phyloP scores from a whole-genome alignment of 2,113 vertebrate species.

The Uropsilus gracilis region DNA sequence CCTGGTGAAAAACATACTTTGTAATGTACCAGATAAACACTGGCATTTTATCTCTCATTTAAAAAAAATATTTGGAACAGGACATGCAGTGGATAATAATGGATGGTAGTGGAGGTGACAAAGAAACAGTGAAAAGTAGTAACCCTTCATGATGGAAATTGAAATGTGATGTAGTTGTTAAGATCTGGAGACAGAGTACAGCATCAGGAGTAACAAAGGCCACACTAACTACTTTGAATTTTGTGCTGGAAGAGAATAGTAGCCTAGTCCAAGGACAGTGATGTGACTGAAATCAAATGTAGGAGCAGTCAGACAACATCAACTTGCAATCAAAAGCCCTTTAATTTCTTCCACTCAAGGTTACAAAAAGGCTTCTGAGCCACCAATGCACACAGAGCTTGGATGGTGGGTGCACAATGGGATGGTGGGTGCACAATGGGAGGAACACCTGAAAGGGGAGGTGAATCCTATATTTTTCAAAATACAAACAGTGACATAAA shows the following conservation, averaged over 20 bases:
- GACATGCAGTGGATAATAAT: neutral
- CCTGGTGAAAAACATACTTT: no score
- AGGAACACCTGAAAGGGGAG: no score
- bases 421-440: no score
- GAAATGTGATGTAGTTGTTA: neutral
- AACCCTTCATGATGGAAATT: neutral
- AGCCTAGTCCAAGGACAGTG: neutral
- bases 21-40: neutral
- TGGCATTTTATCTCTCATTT: neutral
- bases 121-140: neutral
- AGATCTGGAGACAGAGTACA: neutral
- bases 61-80: slow-evolving; percentile 9
- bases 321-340: neutral
- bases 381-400: no score
- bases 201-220: neutral
- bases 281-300: neutral
- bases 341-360: neutral
- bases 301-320: neutral
- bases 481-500: no score
- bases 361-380: neutral
- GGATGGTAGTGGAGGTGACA: neutral
- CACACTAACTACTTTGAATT: neutral
- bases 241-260: neutral
- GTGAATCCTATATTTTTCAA: no score
- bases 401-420: no score